These are phyloP conservation scores for Andrena bicolor DNA, from an alignment of 2,888 invertebrate genomes.

Conservation along the genomic window DNA sequence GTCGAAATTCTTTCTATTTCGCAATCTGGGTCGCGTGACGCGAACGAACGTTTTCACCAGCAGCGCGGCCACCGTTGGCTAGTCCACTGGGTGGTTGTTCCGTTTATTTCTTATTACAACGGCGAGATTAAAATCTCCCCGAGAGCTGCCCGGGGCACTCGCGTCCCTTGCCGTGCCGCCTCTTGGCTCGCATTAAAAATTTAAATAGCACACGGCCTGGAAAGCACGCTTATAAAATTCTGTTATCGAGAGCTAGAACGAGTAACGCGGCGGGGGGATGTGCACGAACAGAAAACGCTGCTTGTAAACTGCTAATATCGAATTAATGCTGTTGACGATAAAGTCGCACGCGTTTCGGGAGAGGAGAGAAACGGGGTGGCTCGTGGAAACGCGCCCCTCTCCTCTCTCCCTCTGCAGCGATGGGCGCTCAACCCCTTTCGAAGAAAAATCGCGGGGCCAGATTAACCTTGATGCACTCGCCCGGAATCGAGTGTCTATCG, in stretches of 20 bases:
- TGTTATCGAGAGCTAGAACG: constrained; percentile 56
- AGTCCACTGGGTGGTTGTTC: constrained; percentile 53
- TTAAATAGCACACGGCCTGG: constrained; percentile 60
- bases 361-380: neutral
- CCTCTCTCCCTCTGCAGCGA: neutral
- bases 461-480: constrained; percentile 41
- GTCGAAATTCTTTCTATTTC: constrained; percentile 62
- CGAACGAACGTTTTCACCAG: constrained; percentile 58
- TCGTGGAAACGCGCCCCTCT: neutral
- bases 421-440: neutral
- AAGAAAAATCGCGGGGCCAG: constrained; percentile 33
- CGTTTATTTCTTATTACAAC: constrained; percentile 72
- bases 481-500: constrained; percentile 23
- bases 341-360: neutral
- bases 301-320: constrained; percentile 45
- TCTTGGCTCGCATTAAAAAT: constrained; percentile 64
- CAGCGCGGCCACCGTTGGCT: constrained; percentile 49
- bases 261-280: constrained; percentile 23
- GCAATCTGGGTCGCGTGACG: constrained; percentile 69
- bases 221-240: constrained; percentile 60
- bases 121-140: constrained; percentile 67
- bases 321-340: constrained; percentile 44
- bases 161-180: constrained; percentile 24
- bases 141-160: constrained; percentile 27
- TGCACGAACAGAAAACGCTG: constrained; percentile 9